phyloP scores from a whole-genome alignment of 2,888 invertebrate species.

The Cerceris ruficornis region DNA sequence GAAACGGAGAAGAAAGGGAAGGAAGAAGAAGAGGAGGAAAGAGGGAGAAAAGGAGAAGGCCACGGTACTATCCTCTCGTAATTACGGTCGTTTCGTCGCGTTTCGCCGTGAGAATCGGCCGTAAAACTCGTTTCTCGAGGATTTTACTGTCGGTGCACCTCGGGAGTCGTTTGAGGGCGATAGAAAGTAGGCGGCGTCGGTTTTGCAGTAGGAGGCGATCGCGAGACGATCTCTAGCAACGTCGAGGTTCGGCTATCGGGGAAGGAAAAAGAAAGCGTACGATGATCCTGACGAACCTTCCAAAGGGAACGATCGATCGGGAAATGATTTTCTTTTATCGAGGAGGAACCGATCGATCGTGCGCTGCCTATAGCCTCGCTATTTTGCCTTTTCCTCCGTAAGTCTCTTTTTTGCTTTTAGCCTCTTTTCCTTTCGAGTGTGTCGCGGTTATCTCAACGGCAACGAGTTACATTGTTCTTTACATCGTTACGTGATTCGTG shows the following conservation, averaged over 20 bases:
- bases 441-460: conserved; percentile 34
- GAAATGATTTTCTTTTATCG: conserved; percentile 21
- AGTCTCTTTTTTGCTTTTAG: background rate
- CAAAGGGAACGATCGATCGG: conserved; percentile 57
- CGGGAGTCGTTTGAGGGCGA: conserved; percentile 50
- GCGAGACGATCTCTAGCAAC: conserved; percentile 50
- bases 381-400: conserved; percentile 6
- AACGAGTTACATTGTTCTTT: conserved; percentile 55
- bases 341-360: conserved; percentile 46
- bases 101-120: conserved; percentile 57
- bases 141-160: conserved; percentile 55
- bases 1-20: background rate
- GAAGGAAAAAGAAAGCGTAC: conserved; percentile 28
- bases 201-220: conserved; percentile 32
- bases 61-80: conserved; percentile 48
- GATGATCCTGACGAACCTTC: conserved; percentile 43
- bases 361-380: conserved; percentile 11
- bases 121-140: conserved; percentile 62
- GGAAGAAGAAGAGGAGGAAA: conserved; percentile 13
- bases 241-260: conserved; percentile 27
- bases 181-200: conserved; percentile 64
- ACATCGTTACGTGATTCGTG: conserved; percentile 45
- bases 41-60: conserved; percentile 21
- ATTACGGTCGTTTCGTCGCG: conserved; percentile 66
- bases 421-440: background rate